Conservation (phyloP, 2,113 vertebrate genomes). For the Bettongia penicillata region DNA sequence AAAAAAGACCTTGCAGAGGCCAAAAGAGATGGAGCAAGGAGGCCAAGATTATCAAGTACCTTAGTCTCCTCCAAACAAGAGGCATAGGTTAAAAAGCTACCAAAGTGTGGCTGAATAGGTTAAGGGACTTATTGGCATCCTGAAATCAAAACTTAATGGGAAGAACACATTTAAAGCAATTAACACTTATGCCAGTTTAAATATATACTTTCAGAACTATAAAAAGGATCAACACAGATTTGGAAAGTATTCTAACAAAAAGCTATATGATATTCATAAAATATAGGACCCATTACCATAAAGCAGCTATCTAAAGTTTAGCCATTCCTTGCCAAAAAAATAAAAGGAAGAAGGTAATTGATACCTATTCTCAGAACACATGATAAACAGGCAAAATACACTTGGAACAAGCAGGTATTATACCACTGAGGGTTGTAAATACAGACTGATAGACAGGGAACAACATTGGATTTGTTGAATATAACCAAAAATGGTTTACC, state of each 20-base stretch:
- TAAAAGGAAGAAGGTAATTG: background rate
- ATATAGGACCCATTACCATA: no score
- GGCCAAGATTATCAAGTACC: background rate
- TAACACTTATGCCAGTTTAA: background rate
- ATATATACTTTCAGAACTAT: background rate
- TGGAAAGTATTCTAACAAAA: background rate
- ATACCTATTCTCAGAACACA: background rate
- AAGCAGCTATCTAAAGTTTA: no score
- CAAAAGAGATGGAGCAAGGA: background rate
- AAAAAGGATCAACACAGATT: background rate
- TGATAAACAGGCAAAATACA: background rate
- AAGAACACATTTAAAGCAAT: background rate
- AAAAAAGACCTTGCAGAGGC: background rate
- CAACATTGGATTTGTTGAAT: background rate
- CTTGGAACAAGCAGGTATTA: background rate
- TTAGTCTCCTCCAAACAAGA: background rate
- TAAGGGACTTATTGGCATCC: background rate
- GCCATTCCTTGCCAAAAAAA: background rate
- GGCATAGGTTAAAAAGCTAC: background rate
- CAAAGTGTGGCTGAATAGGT: background rate
- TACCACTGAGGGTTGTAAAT: background rate
- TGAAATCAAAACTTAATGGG: background rate
- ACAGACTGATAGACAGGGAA: background rate
- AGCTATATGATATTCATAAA: background rate
- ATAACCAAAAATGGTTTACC: background rate